Base-by-base conservation (phyloP, 2,113 vertebrate genomes). In the Pseudorhombus dupliciocellatus region DNA sequence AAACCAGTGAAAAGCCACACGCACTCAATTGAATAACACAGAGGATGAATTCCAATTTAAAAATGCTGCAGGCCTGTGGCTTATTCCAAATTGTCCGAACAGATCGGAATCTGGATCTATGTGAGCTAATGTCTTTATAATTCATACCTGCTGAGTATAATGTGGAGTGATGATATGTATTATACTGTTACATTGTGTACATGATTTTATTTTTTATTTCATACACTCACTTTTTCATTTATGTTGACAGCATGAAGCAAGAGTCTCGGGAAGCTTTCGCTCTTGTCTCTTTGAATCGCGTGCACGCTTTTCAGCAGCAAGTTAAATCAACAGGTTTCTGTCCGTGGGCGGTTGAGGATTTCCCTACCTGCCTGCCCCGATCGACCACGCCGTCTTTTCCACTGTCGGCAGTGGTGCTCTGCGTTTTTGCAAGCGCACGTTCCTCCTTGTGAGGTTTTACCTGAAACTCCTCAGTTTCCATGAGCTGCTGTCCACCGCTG, bases 201-300 rank as follows among this genome's bases (percentile, higher is more conserved):
- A 12, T 37, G 2, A 37, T 0, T 37, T 37, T 37, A 37, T 12
- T 37, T 12, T 37, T 37, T 3, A 12, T 37, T 37, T 37, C 34
- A 3, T 28, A 28, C 1, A 1, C 11, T 12, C 10, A 12, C 10
- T 37, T 37, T 7, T 37, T 0, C 12, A 37, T 37, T 12, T n/a
- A n/a, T n/a, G n/a, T n/a, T n/a, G n/a, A n/a, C n/a, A n/a, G n/a
- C n/a, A n/a, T n/a, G n/a, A n/a, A n/a, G n/a, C n/a, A n/a, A n/a
- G n/a, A n/a, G 20, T 34, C 16, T 42, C 40, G 48, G 50, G 21
- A 81, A 25, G 16, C 25, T 46, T 56, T 7, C 5, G 18, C 11
- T 54, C n/a, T 31, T 73, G 46, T 59, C 67, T 62, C 51, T 63
- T 67, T 28, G 28, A 58, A 65, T 42, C 12, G 11, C 12, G 34